Evolutionary conservation across 2,113 vertebrate genomes (phyloP), one percentile per base, ranked within the genome.

Genomic region (Sinocyclocheilus anshuiensis): DNA sequence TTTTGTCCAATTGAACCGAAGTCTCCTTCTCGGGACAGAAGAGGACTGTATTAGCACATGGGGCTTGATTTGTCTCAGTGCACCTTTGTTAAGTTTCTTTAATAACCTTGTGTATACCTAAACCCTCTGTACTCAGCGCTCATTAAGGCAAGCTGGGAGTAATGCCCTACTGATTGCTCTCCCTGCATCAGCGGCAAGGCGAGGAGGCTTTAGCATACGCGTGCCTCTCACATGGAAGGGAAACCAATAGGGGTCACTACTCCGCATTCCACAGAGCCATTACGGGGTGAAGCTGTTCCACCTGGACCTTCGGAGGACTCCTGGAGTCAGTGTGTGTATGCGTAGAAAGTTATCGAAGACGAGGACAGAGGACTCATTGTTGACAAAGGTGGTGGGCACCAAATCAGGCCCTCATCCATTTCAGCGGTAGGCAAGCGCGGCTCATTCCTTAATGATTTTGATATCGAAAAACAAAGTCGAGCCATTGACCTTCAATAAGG

Each of bases 11-110:
- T 48, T 4, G 3, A 53, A n/a, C n/a, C 6, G 6, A n/a, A n/a
- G 33, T 61, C 18, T 4, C 77, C 65, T 55, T 78, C 39, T 84
- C 4, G 2, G 76, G 24, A 86, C 39, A 86, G 36, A 57, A 65
- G 61, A 79, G 45, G 39, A 57, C 50, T 86, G 67, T 84, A 79
- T 86, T 86, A 84, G 71, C 48, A 71, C 71, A 33, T 18, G 29
- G 48, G 50, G 63, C 78, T 87, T 81, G 55, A 85, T 86, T 86
- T 81, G 85, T 90, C 85, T 89, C 65, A 53, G 84, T 79, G 22
- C 10, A 74, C 55, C 88, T 91, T 92, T 90, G 91, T 92, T 89
- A 87, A 65, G 89, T 94, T 92, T 87, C 84, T 90, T 90, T 86
- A 91, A 89, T 90, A 84, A 88, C 82, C 85, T 87, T 79, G 65